Evolutionary conservation across 2,888 invertebrate genomes (phyloP).

Genomic region (Nemotelus nigrinus): DNA sequence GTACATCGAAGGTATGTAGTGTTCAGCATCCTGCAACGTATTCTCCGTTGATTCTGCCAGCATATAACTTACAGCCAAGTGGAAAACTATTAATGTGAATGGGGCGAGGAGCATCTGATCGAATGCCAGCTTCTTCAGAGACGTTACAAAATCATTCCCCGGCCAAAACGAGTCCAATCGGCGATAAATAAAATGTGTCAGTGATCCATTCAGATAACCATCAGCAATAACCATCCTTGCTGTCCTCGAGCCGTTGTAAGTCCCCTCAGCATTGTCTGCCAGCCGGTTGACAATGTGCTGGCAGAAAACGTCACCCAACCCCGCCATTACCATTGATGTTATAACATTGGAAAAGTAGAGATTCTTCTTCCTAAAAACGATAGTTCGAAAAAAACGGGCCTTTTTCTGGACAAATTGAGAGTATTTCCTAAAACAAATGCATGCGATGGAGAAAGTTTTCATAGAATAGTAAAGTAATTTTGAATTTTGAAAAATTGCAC

Average conservation of each 20-base stretch:
- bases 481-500: too few relatives aligned
- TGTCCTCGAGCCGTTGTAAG: not conserved
- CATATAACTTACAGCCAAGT: not conserved
- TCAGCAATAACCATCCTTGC: constrained; percentile 9
- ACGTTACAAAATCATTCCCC: not conserved
- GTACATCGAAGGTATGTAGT: not conserved
- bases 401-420: too few relatives aligned
- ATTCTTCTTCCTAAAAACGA: constrained; percentile 4
- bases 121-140: not conserved
- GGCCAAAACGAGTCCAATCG: constrained; percentile 5
- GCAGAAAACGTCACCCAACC: not conserved
- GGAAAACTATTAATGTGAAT: not conserved
- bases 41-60: not conserved
- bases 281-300: not conserved
- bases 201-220: not conserved
- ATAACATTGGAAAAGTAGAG: constrained; percentile 9
- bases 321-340: not conserved
- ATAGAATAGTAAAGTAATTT: not conserved
- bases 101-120: constrained; percentile 7
- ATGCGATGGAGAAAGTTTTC: not conserved
- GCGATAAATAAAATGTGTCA: not conserved
- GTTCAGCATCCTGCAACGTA: not conserved
- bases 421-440: not conserved
- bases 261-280: not conserved
- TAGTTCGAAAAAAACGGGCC: not conserved